Conservation (phyloP, 2,888 invertebrate species). For the Polyommatus iphigenia region DNA sequence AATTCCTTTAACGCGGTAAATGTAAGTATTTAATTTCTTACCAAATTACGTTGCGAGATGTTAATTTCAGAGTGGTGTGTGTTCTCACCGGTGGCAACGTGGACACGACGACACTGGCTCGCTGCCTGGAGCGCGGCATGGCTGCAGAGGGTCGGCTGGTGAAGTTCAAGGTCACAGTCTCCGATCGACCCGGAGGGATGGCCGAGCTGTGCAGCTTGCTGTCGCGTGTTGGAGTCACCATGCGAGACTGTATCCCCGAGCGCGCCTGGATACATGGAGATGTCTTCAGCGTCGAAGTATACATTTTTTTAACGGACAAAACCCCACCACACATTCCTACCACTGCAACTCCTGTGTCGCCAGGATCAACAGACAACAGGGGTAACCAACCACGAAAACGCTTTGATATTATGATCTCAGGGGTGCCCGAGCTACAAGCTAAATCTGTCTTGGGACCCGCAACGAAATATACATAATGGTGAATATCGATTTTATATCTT, state of each 20-base stretch:
- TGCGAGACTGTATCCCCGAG: constrained; percentile 97
- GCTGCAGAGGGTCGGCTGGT: constrained; percentile 90
- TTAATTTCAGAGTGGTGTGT: constrained; percentile 85
- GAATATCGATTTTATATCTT: neutral
- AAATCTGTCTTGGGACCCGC: too few relatives aligned
- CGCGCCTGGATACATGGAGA: constrained; percentile 95
- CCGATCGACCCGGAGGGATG: constrained; percentile 92
- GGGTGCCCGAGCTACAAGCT: too few relatives aligned
- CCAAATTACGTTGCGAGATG: neutral
- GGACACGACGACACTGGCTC: constrained; percentile 91
- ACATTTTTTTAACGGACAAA: too few relatives aligned
- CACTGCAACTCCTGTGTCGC: neutral
- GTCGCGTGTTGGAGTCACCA: constrained; percentile 87
- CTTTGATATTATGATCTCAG: too few relatives aligned
- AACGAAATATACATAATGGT: neutral
- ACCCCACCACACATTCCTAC: too few relatives aligned
- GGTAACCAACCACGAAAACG: too few relatives aligned
- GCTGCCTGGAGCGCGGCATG: constrained; percentile 93
- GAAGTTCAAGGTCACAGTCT: constrained; percentile 82
- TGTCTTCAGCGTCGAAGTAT: constrained; percentile 82
- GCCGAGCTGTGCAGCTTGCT: constrained; percentile 89
- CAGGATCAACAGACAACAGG: too few relatives aligned
- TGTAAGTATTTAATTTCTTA: neutral
- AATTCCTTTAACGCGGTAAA: neutral
- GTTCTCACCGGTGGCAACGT: constrained; percentile 94